These are phyloP conservation scores for Poecilia picta DNA, from an alignment of 2,797 vertebrate species.

Conservation along the genomic window DNA sequence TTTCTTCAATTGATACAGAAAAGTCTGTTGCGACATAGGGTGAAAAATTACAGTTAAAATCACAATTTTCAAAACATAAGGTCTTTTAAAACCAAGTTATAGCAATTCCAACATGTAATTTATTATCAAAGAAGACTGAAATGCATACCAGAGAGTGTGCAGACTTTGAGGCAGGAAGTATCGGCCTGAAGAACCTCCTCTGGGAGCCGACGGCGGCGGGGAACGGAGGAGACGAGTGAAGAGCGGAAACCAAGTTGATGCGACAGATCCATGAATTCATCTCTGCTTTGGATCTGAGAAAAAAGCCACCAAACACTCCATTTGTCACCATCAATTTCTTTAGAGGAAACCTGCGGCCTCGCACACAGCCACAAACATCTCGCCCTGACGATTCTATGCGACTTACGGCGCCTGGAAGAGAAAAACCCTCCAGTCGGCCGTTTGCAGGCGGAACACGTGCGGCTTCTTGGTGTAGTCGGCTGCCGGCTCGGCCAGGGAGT, in stretches of 20 bases:
- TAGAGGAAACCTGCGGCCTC: neutral
- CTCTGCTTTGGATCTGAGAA: constrained; percentile 80
- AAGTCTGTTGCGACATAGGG: neutral
- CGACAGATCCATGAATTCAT: constrained; percentile 92
- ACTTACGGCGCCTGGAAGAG: constrained; percentile 83
- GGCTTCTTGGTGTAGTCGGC: constrained; percentile 90
- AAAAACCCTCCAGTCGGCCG: constrained; percentile 90
- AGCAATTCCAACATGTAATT: neutral
- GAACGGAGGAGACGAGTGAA: constrained; percentile 90
- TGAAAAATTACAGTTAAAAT: neutral
- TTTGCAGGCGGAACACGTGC: constrained; percentile 91
- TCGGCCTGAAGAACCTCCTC: constrained; percentile 87
- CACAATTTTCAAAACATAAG: neutral
- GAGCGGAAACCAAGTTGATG: constrained; percentile 90
- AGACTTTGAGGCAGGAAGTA: constrained; percentile 84
- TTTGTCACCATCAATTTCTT: neutral
- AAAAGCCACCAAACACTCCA: neutral
- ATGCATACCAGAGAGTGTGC: constrained; percentile 69
- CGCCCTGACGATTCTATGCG: neutral
- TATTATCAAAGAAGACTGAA: neutral
- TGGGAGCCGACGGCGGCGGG: constrained; percentile 91
- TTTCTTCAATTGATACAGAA: neutral
- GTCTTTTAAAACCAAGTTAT: neutral
- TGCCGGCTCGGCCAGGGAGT: constrained; percentile 87
- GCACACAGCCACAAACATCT: neutral